phyloP scores from a whole-genome alignment of 2,113 vertebrate genomes.

The Petrocephalus microphthalmus region DNA sequence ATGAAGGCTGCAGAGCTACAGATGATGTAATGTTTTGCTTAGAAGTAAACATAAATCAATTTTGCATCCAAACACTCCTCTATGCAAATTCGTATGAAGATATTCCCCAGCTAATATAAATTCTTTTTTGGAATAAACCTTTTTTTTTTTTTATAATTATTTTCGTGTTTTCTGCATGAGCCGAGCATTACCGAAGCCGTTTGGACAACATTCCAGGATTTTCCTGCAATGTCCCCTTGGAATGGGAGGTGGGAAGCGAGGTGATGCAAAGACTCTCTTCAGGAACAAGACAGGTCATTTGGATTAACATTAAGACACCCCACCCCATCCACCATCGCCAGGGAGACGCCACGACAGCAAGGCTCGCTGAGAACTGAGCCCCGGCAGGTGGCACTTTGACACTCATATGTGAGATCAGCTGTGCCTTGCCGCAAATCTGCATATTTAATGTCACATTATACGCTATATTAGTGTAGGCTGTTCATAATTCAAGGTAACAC shows the following conservation, averaged over 20 bases:
- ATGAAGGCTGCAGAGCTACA: neutral
- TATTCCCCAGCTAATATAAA: neutral
- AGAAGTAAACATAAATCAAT: neutral
- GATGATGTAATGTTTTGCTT: neutral
- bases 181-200: neutral
- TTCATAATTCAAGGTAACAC: slow-evolving; percentile 61
- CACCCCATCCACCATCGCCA: slow-evolving; percentile 1
- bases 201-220: neutral
- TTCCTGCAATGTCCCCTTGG: neutral
- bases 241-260: neutral
- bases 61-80: neutral
- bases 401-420: slow-evolving; percentile 63
- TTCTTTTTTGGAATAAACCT: neutral
- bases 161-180: neutral
- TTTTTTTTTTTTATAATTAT: neutral
- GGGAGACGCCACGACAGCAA: slow-evolving; percentile 35
- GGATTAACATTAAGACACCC: slow-evolving; percentile 5
- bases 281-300: slow-evolving; percentile 17
- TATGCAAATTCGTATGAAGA: neutral
- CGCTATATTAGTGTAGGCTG: slow-evolving; percentile 59
- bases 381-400: slow-evolving; percentile 61
- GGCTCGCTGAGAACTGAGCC: slow-evolving; percentile 52
- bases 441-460: slow-evolving; percentile 71
- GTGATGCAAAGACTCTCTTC: neutral
- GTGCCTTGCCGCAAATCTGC: slow-evolving; percentile 53